Evolutionary conservation across 2,888 invertebrate species (phyloP).

Genomic region (Copidosoma aretas): DNA sequence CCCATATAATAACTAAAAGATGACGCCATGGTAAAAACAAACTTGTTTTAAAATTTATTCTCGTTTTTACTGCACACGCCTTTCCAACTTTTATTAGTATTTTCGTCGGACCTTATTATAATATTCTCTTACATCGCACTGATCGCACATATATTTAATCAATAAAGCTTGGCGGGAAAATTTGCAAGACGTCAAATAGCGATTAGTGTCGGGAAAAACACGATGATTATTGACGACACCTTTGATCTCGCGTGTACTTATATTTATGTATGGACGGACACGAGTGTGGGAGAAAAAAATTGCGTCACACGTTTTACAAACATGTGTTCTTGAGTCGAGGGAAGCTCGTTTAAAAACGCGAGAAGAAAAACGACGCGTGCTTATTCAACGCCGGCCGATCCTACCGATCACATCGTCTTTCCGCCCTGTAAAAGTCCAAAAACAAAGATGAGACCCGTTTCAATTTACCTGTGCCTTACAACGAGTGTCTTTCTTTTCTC

Average conservation of each 20-base stretch:
- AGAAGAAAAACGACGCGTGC: slow-evolving; percentile 1
- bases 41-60: no score
- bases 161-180: slow-evolving; percentile 13
- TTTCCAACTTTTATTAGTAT: no score
- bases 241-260: slow-evolving; percentile 20
- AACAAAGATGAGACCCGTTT: slow-evolving; percentile 36
- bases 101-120: no score
- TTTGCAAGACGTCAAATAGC: slow-evolving; percentile 6
- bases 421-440: neutral
- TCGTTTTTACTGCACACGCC: no score
- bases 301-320: slow-evolving; percentile 16
- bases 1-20: no score
- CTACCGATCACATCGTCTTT: slow-evolving; percentile 16
- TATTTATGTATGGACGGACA: no score
- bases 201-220: slow-evolving; percentile 30
- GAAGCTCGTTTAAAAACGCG: slow-evolving; percentile 27
- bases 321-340: slow-evolving; percentile 11
- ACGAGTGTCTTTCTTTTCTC: slow-evolving; percentile 27
- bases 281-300: slow-evolving; percentile 13
- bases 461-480: slow-evolving; percentile 25
- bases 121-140: no score
- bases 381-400: slow-evolving; percentile 21
- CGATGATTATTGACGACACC: slow-evolving; percentile 28
- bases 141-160: no score
- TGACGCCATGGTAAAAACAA: no score